These are phyloP conservation scores for Abscondita cerata DNA, from an alignment of 2,888 invertebrate genomes.

Conservation along the genomic window DNA sequence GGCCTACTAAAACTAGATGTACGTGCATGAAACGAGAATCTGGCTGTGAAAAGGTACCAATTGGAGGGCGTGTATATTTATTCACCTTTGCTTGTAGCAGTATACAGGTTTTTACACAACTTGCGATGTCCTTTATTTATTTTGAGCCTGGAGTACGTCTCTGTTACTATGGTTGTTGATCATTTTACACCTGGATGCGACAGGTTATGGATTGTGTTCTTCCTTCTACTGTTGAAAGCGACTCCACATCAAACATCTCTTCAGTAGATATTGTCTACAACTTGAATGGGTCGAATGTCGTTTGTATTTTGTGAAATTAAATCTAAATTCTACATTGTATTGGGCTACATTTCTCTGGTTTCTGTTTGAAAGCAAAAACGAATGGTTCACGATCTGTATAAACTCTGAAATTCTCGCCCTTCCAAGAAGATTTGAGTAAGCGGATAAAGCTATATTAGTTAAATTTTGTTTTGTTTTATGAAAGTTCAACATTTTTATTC, in stretches of 20 bases:
- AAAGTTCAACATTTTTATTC: slow-evolving; percentile 32
- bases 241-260: slow-evolving; percentile 3
- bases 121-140: no score
- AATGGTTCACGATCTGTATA: slow-evolving; percentile 31
- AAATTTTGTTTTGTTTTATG: slow-evolving; percentile 22
- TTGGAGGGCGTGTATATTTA: no score
- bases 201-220: not conserved
- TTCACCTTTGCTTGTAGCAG: no score
- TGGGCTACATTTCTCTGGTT: slow-evolving; percentile 40
- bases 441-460: slow-evolving; percentile 28
- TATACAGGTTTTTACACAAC: no score
- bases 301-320: slow-evolving; percentile 24
- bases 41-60: no score
- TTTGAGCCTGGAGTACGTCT: no score
- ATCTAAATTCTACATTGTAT: slow-evolving; percentile 24
- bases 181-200: no score
- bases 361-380: slow-evolving; percentile 46
- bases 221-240: not conserved
- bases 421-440: slow-evolving; percentile 38
- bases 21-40: no score
- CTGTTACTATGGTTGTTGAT: no score
- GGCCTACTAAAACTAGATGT: not conserved
- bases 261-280: slow-evolving; percentile 13
- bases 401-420: slow-evolving; percentile 13
- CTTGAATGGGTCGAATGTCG: slow-evolving; percentile 20